phyloP scores from a whole-genome alignment of 2,888 invertebrate genomes.

The Diarsia brunnea region DNA sequence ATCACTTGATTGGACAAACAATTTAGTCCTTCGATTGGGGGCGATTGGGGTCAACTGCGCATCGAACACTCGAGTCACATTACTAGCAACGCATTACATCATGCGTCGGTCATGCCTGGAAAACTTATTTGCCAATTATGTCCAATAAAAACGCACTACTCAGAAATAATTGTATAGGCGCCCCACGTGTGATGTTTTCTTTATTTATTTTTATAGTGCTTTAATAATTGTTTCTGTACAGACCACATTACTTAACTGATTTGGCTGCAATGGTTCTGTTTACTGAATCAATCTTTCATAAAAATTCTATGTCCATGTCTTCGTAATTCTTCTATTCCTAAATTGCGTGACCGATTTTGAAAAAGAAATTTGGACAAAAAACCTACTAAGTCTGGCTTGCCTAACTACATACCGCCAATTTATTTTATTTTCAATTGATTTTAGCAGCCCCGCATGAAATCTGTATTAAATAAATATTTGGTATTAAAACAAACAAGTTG shows the following conservation, averaged over 20 bases:
- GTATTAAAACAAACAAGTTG: too few species aligned
- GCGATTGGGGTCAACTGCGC: slow-evolving; percentile 89
- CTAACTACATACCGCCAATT: not conserved
- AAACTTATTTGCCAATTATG: slow-evolving; percentile 82
- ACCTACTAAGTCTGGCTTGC: not conserved
- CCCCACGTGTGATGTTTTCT: slow-evolving; percentile 49
- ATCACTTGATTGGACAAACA: slow-evolving; percentile 83
- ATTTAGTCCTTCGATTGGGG: slow-evolving; percentile 90
- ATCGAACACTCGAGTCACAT: slow-evolving; percentile 83
- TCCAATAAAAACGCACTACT: slow-evolving; percentile 65
- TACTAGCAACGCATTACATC: slow-evolving; percentile 81
- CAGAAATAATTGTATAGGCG: slow-evolving; percentile 58
- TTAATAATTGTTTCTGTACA: slow-evolving; percentile 3
- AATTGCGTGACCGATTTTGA: not conserved
- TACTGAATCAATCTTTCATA: not conserved
- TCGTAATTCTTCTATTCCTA: not conserved
- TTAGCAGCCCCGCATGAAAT: not conserved
- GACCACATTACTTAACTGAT: not conserved
- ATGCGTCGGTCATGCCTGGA: slow-evolving; percentile 77
- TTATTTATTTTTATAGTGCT: slow-evolving; percentile 17
- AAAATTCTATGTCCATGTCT: not conserved
- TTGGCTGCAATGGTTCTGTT: slow-evolving; percentile 3
- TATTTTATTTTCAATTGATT: not conserved
- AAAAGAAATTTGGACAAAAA: too few species aligned
- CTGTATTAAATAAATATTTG: too few species aligned